A percentile compares a stretch with the other conserved stretches of the same genome.
Evolutionary conservation across 1,140 invertebrate genomes (phyloP).

Genomic region (Archivesica marissinica): DNA sequence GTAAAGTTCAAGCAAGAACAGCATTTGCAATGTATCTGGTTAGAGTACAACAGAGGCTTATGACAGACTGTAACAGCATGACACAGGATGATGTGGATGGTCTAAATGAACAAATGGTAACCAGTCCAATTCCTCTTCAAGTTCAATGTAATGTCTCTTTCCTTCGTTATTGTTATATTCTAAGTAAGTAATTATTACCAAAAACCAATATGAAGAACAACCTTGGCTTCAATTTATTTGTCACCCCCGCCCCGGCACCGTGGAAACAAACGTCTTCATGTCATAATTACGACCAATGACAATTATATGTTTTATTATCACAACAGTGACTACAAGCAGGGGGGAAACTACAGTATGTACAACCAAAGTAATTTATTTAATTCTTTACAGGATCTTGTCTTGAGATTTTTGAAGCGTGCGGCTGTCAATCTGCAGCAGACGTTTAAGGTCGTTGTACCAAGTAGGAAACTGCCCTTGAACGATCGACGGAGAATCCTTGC

Average conservation of each 20-base stretch:
- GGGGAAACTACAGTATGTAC: too few species aligned
- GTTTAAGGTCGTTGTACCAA: conserved; percentile 89
- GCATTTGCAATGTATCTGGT: conserved; percentile 93
- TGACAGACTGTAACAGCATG: conserved; percentile 86
- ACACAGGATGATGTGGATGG: conserved; percentile 80
- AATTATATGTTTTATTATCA: too few species aligned
- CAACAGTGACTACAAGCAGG: too few species aligned
- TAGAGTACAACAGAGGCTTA: conserved; percentile 88
- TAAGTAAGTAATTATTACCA: too few species aligned
- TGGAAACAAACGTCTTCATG: too few species aligned
- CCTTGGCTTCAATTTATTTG: too few species aligned
- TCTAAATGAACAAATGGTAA: conserved; percentile 83
- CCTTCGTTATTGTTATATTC: too few species aligned
- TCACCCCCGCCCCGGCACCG: too few species aligned
- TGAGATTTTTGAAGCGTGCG: conserved; percentile 91
- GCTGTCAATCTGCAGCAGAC: conserved; percentile 90
- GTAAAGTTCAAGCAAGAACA: conserved; percentile 89
- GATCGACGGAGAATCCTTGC: conserved; percentile 94
- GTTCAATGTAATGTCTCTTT: not conserved
- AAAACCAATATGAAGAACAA: too few species aligned
- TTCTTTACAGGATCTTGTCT: conserved; percentile 87
- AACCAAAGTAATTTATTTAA: too few species aligned
- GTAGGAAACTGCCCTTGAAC: conserved; percentile 91
- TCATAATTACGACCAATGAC: too few species aligned
- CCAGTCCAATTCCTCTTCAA: not conserved